Percentiles rank a stretch among this genome's conserved stretches.
Evolutionary conservation across 2,888 invertebrate species (phyloP).

Genomic region (Mechanitis mazaeus): DNA sequence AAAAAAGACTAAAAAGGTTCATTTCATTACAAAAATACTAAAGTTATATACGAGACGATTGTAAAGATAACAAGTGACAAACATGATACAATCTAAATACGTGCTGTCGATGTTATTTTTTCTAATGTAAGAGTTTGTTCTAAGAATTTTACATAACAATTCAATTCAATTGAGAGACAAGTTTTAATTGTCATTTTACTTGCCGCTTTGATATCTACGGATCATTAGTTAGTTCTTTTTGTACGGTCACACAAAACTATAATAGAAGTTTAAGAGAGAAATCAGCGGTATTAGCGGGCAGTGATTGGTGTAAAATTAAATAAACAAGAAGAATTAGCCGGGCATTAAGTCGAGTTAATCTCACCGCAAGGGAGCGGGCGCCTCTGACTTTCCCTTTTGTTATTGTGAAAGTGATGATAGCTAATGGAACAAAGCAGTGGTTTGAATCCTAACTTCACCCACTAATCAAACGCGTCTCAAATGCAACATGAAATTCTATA

Average conservation of each 20-base stretch:
- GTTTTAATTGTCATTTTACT: neutral
- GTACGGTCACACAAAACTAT: conserved; percentile 10
- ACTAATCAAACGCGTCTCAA: conserved; percentile 25
- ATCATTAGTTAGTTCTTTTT: neutral
- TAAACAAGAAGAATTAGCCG: conserved; percentile 68
- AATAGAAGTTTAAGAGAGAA: conserved; percentile 37
- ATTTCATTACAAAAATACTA: conserved; percentile 17
- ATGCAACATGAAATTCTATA: conserved; percentile 20
- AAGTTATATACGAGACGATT: conserved; percentile 28
- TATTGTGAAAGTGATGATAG: conserved; percentile 74
- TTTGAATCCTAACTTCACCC: conserved; percentile 55
- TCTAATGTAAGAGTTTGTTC: conserved; percentile 39
- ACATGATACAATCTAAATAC: conserved; percentile 51
- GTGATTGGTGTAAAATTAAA: conserved; percentile 59
- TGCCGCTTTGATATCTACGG: too few relatives aligned
- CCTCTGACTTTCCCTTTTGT: conserved; percentile 72
- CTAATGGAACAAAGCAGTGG: conserved; percentile 59
- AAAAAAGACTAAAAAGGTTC: conserved; percentile 5
- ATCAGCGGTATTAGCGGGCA: conserved; percentile 45
- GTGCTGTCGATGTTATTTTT: conserved; percentile 47
- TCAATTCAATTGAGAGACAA: neutral
- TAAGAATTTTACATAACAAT: conserved; percentile 27
- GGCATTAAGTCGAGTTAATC: conserved; percentile 61
- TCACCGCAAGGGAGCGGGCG: conserved; percentile 73
- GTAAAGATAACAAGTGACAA: conserved; percentile 41